phyloP scores from a whole-genome alignment of 2,797 vertebrate genomes.

The Trematomus bernacchii region DNA sequence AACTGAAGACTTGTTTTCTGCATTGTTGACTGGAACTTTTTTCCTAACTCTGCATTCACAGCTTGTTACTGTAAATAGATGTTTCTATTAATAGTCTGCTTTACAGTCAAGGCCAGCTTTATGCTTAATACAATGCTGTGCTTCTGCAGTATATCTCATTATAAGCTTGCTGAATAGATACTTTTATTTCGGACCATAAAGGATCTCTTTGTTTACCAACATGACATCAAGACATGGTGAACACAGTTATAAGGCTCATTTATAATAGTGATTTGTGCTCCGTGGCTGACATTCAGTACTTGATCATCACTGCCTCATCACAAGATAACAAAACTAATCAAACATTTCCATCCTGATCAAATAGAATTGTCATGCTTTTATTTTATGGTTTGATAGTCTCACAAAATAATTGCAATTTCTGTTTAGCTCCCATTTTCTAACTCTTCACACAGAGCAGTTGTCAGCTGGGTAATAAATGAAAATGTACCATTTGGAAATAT shows the following conservation, averaged over 20 bases:
- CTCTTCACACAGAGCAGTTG: neutral
- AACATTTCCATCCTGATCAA: neutral
- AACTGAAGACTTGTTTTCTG: neutral
- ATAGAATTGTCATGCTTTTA: neutral
- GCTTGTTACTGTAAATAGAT: constrained; percentile 49
- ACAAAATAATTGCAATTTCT: neutral
- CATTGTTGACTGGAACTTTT: neutral
- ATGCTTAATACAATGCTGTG: constrained; percentile 26
- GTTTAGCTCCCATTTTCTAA: neutral
- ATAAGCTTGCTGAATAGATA: constrained; percentile 55
- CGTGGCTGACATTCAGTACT: neutral
- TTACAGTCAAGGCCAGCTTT: constrained; percentile 37
- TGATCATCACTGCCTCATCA: constrained; percentile 17
- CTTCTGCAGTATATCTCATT: constrained; percentile 53
- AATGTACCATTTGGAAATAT: constrained; percentile 3
- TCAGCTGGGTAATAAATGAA: constrained; percentile 6
- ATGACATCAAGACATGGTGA: constrained; percentile 25
- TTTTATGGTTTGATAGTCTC: constrained; percentile 4
- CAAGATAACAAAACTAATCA: constrained; percentile 7
- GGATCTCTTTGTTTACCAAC: constrained; percentile 44
- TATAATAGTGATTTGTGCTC: constrained; percentile 40
- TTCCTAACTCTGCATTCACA: constrained; percentile 21
- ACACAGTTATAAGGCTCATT: constrained; percentile 38
- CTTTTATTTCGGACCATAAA: constrained; percentile 54
- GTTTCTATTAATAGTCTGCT: constrained; percentile 46